Evolutionary conservation across 1,140 invertebrate genomes (phyloP), one percentile per base, ranked within the genome.

Genomic region (Pseudomyrmex cubaensis): DNA sequence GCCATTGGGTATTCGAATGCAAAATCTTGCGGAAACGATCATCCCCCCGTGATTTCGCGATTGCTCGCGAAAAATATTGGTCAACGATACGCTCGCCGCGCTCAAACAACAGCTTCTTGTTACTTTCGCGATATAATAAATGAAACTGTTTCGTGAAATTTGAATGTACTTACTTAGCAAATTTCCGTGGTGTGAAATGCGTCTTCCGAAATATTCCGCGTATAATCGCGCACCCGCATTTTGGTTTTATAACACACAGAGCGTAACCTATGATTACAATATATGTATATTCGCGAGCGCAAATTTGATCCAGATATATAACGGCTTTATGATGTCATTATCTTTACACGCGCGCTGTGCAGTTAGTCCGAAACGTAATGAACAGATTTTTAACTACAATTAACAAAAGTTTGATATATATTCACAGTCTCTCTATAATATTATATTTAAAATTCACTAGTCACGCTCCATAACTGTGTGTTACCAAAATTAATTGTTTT

Each of bases 241-340:
- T 67, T 56, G 25, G 17, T 77, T 77, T 77, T 67, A 69, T 17
- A 77, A 56, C 56, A 67, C n/a, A 12, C 48, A 62, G 13, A 46
- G 9, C 25, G 52, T 67, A 67, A 56, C 63, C 50, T 67, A 25
- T 15, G 75, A 56, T 9, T 44, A 57, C n/a, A n/a, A n/a, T n/a
- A n/a, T n/a, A n/a, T n/a, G n/a, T 69, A 66, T 77, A 57, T 69
- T 46, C 75, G 13, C 63, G 35, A 46, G 50, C 22, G 75, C 63
- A 77, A 77, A 77, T 77, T 77, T 77, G 52, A n/a, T 17, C 9
- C 57, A 22, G 75, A 35, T 35, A 63, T 46, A 77, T 67, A 77
- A 48, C 22, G 17, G 63, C 48, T 56, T 56, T 56, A 67, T 15
- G 12, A 15, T 12, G 50, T 2, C 46, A 77, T 69, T 69, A 67